Evolutionary conservation across 2,113 vertebrate genomes (phyloP).

Genomic region (Brachirus orientalis): DNA sequence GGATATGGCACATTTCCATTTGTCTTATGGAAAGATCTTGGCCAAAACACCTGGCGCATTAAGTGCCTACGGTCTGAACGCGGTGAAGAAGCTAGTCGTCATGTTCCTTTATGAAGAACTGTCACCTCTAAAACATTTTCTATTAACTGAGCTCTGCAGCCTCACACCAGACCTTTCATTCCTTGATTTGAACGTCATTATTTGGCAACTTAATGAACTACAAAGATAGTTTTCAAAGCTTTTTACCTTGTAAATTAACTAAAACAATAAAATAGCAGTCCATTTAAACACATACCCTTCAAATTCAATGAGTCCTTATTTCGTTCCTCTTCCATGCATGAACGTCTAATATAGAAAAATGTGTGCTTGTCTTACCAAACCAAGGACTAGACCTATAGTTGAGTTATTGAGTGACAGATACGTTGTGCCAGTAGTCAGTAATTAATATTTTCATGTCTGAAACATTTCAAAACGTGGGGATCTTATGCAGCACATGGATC

Average conservation of each 20-base stretch:
- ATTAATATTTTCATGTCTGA: slow-evolving; percentile 2
- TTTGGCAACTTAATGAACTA: slow-evolving; percentile 51
- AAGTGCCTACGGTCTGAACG: slow-evolving; percentile 66
- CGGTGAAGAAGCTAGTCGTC: slow-evolving; percentile 63
- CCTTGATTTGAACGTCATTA: slow-evolving; percentile 48
- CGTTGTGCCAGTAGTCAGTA: neutral
- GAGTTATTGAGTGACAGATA: neutral
- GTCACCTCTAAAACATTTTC: slow-evolving; percentile 55
- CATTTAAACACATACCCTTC: slow-evolving; percentile 53
- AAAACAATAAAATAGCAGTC: slow-evolving; percentile 40
- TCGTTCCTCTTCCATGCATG: neutral
- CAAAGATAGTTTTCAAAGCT: slow-evolving; percentile 45
- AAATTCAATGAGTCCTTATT: slow-evolving; percentile 17
- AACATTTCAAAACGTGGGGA: neutral
- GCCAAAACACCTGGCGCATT: slow-evolving; percentile 80
- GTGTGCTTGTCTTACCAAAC: neutral
- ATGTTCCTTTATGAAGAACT: slow-evolving; percentile 38
- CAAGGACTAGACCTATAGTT: neutral
- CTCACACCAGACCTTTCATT: slow-evolving; percentile 38
- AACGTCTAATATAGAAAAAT: slow-evolving; percentile 2
- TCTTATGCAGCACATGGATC: too few species aligned
- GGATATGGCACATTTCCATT: slow-evolving; percentile 80
- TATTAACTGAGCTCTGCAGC: slow-evolving; percentile 49
- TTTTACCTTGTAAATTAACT: slow-evolving; percentile 32
- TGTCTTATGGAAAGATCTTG: slow-evolving; percentile 78